Base-by-base conservation (phyloP, 2,888 invertebrate species). In the Lamproptera curius region DNA sequence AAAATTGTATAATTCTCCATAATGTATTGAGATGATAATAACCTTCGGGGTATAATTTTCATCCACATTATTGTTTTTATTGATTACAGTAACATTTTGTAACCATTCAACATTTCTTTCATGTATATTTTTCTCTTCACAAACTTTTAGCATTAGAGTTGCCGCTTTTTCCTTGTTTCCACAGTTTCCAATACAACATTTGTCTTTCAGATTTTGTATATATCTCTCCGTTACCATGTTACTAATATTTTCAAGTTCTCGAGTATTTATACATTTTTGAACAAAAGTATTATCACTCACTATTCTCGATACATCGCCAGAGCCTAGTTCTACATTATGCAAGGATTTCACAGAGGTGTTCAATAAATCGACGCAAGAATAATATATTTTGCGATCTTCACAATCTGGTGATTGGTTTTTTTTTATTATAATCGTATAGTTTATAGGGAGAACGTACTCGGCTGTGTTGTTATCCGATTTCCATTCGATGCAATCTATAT, bases 401-500 rank as follows among this genome's bases (percentile, higher is more conserved):
- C 54, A 16, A 10, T 39, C 49, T 23, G 58, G 47, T 14, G 56
- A 4, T 11, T 11, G 39, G 10, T 56, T 54, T 57, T 73, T 83
- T 56, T 64, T 77, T 0, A 86, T 42, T 53, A 77, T 66, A 14
- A 86, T 75, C 61, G 73, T 83, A 46, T 82, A 78, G 1, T 70
- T 77, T 65, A 86, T 76, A 1, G 85, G 86, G 47, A 86, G 66
- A 1, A 59, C 65, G 46, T 78, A 84, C 56, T 84, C 80, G 14
- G 80, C 67, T 3, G 58, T 56, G 36, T 69, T 62, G 1, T 66
- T 62, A 50, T 70, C 61, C n/a, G 65, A 55, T 44, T 58, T 72
- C 76, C 76, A 81, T 53, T 70, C 55, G 26, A 83, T 65, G 64
- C 74, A 76, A 15, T 84, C 72, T 20, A 85, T 54, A 47, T 84